phyloP scores from a whole-genome alignment of 2,888 invertebrate species.

The Xanthia icteritia region DNA sequence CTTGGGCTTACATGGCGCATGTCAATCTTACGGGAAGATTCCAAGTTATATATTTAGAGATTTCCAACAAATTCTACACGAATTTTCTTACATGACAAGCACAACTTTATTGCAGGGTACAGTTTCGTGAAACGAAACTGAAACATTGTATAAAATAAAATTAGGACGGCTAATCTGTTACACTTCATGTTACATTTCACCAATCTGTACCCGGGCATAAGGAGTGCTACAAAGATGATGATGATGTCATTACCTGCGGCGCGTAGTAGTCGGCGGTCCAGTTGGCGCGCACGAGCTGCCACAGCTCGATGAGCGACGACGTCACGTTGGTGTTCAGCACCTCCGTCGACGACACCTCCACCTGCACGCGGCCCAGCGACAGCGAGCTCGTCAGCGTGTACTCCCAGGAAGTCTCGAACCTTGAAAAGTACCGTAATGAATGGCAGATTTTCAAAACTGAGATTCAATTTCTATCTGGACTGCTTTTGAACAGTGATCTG shows the following conservation, averaged over 20 bases:
- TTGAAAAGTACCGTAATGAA: constrained; percentile 63
- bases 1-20: neutral
- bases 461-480: neutral
- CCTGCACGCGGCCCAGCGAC: constrained; percentile 91
- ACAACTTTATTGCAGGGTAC: neutral
- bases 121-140: too few species aligned
- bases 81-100: neutral
- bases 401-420: constrained; percentile 93
- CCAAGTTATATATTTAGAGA: neutral
- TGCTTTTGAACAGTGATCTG: neutral
- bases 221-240: neutral
- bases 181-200: neutral
- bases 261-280: constrained; percentile 96
- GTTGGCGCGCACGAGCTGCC: constrained; percentile 94
- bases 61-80: neutral
- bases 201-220: neutral
- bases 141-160: too few species aligned
- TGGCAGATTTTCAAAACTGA: neutral
- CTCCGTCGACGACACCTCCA: constrained; percentile 92
- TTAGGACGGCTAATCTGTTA: neutral
- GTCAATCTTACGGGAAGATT: neutral
- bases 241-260: constrained; percentile 74
- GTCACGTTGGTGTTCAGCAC: constrained; percentile 97
- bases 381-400: constrained; percentile 90
- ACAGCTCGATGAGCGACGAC: constrained; percentile 95